Evolutionary conservation across 1,140 invertebrate genomes (phyloP).

Genomic region (Dinothrombium tinctorium): DNA sequence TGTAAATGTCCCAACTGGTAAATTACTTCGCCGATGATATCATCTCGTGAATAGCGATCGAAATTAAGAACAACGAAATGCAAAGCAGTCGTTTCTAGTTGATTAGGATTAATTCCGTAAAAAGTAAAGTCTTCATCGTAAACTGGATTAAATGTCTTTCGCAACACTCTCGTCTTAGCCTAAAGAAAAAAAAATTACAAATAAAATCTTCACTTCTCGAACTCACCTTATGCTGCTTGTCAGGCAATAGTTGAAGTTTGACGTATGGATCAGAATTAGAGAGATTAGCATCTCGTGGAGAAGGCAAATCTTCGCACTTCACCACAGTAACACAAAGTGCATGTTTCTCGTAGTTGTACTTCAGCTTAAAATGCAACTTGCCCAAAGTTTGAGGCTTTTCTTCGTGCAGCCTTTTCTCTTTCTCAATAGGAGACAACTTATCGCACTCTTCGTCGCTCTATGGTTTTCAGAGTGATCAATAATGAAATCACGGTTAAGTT

Average conservation of each 20-base stretch:
- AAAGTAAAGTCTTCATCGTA: slow-evolving; percentile 94
- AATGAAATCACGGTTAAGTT: too few relatives aligned
- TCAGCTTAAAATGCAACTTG: slow-evolving; percentile 57
- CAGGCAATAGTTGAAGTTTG: slow-evolving; percentile 71
- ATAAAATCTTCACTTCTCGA: background rate
- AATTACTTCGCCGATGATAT: slow-evolving; percentile 90
- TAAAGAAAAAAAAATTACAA: slow-evolving; percentile 1
- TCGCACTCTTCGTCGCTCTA: too few relatives aligned
- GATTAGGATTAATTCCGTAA: slow-evolving; percentile 62
- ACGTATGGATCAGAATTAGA: slow-evolving; percentile 77
- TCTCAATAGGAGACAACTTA: too few relatives aligned
- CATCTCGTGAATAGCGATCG: slow-evolving; percentile 85
- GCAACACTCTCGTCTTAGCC: slow-evolving; percentile 66
- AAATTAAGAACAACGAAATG: slow-evolving; percentile 89
- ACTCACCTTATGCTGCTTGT: slow-evolving; percentile 69
- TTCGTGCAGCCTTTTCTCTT: too few relatives aligned
- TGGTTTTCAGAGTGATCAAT: too few relatives aligned
- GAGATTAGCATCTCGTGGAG: slow-evolving; percentile 35
- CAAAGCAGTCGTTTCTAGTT: slow-evolving; percentile 57
- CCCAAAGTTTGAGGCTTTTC: too few relatives aligned
- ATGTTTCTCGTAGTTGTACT: slow-evolving; percentile 64
- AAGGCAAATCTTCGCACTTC: slow-evolving; percentile 53
- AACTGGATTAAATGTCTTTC: slow-evolving; percentile 70
- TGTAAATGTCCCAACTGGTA: slow-evolving; percentile 25
- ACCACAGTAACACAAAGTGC: slow-evolving; percentile 73